Percentiles rank a stretch among this genome's conserved stretches.
Conservation (phyloP, 2,113 vertebrate genomes). For the Heptranchias perlo region DNA sequence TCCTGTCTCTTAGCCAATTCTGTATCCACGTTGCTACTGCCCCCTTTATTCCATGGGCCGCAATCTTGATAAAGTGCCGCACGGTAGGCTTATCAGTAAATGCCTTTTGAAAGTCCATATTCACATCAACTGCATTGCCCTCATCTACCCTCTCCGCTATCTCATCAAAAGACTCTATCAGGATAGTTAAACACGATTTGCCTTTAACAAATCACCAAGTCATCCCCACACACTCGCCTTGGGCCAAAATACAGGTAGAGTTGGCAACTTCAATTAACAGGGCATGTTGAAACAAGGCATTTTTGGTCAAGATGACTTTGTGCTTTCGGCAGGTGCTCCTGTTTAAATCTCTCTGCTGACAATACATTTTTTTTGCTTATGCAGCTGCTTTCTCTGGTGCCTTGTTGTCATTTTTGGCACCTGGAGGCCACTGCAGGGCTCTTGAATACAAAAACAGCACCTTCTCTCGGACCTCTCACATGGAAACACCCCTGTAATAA, state of each 20-base stretch:
- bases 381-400: background rate
- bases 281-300: background rate
- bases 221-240: background rate
- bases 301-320: background rate
- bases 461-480: background rate
- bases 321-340: background rate
- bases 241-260: background rate
- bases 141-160: too few species aligned
- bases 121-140: too few species aligned
- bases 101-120: too few species aligned
- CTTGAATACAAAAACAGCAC: background rate
- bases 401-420: background rate
- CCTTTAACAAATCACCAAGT: background rate
- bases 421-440: background rate
- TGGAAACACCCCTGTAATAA: background rate
- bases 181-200: too few species aligned
- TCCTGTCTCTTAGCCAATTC: too few species aligned
- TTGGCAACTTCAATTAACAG: background rate
- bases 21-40: too few species aligned
- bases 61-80: too few species aligned
- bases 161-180: too few species aligned
- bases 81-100: too few species aligned
- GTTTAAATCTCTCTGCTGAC: background rate
- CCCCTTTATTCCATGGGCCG: too few species aligned
- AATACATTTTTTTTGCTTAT: background rate